A percentile compares a stretch with the other conserved stretches of the same genome.
phyloP scores from a whole-genome alignment of 2,113 vertebrate genomes.

The Ptyas mucosa region DNA sequence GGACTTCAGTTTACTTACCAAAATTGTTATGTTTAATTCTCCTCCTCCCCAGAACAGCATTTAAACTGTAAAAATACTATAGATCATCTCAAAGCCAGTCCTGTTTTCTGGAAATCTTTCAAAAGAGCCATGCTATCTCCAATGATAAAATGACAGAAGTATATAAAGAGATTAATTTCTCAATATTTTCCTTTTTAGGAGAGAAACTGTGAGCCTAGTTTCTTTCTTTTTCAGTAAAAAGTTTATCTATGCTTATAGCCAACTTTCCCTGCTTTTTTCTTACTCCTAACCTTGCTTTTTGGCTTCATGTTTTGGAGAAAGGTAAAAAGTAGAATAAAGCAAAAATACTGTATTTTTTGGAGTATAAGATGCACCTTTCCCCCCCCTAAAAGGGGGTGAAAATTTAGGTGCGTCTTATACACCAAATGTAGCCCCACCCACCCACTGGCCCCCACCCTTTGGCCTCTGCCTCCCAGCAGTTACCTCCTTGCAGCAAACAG shows the following conservation, averaged over 20 bases:
- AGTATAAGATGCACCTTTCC: too few species aligned
- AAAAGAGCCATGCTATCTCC: neutral
- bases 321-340: neutral
- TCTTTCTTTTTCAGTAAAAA: neutral
- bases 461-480: too few species aligned
- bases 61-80: conserved; percentile 30
- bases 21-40: conserved; percentile 30
- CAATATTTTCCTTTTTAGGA: conserved; percentile 19
- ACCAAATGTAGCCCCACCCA: too few species aligned
- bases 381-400: too few species aligned
- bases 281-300: neutral
- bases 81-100: conserved; percentile 20
- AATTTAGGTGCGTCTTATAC: too few species aligned
- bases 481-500: too few species aligned
- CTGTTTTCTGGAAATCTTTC: conserved; percentile 23
- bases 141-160: neutral
- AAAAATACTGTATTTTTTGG: neutral
- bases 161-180: conserved; percentile 21
- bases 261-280: neutral
- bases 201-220: neutral
- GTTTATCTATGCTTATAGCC: neutral
- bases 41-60: conserved; percentile 21
- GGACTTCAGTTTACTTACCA: conserved; percentile 31
- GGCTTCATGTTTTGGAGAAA: neutral
- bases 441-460: too few species aligned